These are phyloP conservation scores for Menura novaehollandiae DNA, from an alignment of 2,113 vertebrate species.

Conservation along the genomic window DNA sequence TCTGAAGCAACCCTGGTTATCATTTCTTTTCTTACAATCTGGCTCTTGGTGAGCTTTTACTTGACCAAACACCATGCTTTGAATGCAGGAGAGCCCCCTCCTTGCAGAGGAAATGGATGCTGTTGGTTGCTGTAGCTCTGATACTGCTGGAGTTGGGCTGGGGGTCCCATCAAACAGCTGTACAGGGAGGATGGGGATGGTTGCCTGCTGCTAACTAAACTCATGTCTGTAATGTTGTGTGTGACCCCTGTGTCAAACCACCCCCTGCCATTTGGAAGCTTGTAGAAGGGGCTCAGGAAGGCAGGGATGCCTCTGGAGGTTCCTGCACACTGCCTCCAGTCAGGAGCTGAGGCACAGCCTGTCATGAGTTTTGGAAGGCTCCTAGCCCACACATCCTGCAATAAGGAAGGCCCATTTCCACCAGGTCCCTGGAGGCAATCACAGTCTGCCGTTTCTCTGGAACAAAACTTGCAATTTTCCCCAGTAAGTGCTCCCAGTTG, in stretches of 20 bases:
- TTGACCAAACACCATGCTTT: not conserved
- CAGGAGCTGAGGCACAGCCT: not conserved
- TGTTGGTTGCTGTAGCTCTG: not conserved
- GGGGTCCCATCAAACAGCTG: not conserved
- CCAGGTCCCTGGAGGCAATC: not conserved
- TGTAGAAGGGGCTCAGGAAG: not conserved
- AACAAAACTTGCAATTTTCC: not conserved
- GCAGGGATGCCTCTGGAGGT: not conserved
- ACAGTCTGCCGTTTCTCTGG: not conserved
- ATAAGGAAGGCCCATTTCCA: not conserved
- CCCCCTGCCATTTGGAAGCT: not conserved
- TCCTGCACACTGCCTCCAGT: not conserved
- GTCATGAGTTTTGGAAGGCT: not conserved
- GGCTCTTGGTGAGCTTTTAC: not conserved
- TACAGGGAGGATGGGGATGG: not conserved
- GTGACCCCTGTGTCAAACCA: not conserved
- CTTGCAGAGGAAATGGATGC: not conserved
- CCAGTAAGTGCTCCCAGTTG: constrained; percentile 14
- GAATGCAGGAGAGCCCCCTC: not conserved
- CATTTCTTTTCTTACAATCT: not conserved
- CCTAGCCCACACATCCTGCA: not conserved
- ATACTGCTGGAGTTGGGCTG: not conserved
- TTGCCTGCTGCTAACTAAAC: not conserved
- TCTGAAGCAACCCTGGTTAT: not conserved
- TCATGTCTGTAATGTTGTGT: not conserved